Evolutionary conservation across 2,113 vertebrate genomes (phyloP), one percentile per base, ranked within the genome.

Genomic region (Lepisosteus osseus): DNA sequence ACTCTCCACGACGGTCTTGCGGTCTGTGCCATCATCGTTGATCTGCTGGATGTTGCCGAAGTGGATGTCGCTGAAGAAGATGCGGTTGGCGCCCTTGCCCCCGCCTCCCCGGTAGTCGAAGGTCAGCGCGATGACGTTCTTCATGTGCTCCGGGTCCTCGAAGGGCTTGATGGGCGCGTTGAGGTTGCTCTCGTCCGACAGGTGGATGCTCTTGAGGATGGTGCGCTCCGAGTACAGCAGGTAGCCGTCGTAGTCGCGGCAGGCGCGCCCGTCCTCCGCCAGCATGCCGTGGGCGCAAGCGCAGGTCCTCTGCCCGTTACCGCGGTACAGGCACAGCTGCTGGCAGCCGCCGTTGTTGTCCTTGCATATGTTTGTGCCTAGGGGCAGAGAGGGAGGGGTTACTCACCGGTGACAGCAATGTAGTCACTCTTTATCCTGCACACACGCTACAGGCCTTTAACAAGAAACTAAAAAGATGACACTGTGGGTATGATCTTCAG

Each of bases 11-110:
- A 99, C 92, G 59, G 95, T 97, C 83, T 87, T 95, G 80, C 95
- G 93, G 9, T 94, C 91, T 0, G 93, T 93, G 76, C 97, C 96
- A 0, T 98, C 95, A 0, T 98, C 94, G 0, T 93, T 96, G 91
- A 98, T 98, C 85, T 98, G 95, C 84, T 99, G 97, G 84, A 99
- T 99, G 90, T 99, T 98, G 65, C 97, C 97, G 0, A 99, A 99
- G 90, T 99, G 97, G 83, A 99, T 99, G 82, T 99, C 97, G 0
- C 97, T 99, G 88, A 94, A 98, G 91, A 99, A 99, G 72, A 99
- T 92, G 74, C 97, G 94, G 74, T 97, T 97, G 54, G 93, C 87
- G 43, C 94, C 95, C 2, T 94, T 94, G 9, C 89, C 89, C 72
- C 92, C 88, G 0, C 93, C 90, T 0, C 92, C 91, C 7, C 94